These are phyloP conservation scores for Aurelia sp. DNA, from an alignment of 30 jellyfish, hydroid and myxozoan genomes.

Conservation along the genomic window DNA sequence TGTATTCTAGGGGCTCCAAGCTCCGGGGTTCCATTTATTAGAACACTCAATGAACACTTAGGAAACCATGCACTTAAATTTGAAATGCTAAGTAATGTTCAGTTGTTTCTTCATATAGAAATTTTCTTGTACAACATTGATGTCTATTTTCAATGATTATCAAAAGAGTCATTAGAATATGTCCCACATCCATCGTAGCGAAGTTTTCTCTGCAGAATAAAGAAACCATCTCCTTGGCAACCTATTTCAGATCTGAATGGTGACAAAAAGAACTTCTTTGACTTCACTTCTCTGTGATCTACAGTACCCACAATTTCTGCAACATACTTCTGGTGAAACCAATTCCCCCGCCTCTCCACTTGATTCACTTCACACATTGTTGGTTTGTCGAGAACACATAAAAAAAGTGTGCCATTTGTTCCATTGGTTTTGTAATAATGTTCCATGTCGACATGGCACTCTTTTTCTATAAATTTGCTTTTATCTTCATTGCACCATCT, in stretches of 20 bases:
- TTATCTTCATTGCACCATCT: constrained; percentile 12
- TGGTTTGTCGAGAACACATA: constrained; percentile 10
- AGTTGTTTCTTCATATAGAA: too few relatives aligned
- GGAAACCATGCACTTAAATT: too few relatives aligned
- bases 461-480: not conserved
- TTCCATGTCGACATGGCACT: not conserved
- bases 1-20: too few relatives aligned
- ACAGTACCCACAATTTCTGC: constrained; percentile 11
- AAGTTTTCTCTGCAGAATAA: too few relatives aligned
- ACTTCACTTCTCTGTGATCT: not conserved
- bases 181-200: too few relatives aligned
- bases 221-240: not conserved
- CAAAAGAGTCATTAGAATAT: too few relatives aligned
- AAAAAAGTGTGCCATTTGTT: not conserved
- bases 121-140: too few relatives aligned
- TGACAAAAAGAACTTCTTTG: constrained; percentile 13
- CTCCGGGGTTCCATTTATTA: too few relatives aligned
- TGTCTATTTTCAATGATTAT: too few relatives aligned
- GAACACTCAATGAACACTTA: too few relatives aligned
- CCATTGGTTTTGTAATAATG: not conserved
- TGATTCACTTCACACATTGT: constrained; percentile 9
- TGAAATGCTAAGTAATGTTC: too few relatives aligned
- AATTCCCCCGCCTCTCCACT: not conserved
- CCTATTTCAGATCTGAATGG: constrained; percentile 7
- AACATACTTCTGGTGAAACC: constrained; percentile 14